Conservation (phyloP, 2,888 invertebrate genomes). For the Craniophora ligustri region DNA sequence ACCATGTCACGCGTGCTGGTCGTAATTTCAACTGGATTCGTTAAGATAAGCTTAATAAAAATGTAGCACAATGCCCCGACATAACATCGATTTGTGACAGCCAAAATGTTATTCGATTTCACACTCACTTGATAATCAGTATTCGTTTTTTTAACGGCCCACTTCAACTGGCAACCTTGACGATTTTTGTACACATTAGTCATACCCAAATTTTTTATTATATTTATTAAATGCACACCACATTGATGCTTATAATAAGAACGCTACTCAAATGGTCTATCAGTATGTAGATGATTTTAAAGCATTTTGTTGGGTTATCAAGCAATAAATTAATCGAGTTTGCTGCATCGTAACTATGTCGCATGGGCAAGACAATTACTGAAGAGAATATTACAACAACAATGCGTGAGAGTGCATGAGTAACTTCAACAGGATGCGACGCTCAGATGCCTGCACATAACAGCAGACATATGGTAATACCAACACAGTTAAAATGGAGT, state of each 20-base stretch:
- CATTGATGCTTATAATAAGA: too few species aligned
- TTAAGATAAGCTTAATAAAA: background rate
- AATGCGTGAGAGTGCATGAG: slow-evolving; percentile 18
- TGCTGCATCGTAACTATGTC: background rate
- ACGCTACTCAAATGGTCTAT: too few species aligned
- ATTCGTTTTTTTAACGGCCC: slow-evolving; percentile 59
- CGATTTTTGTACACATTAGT: slow-evolving; percentile 1
- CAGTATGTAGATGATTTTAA: too few species aligned
- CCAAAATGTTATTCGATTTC: slow-evolving; percentile 33
- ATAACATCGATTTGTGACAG: slow-evolving; percentile 12
- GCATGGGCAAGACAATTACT: background rate
- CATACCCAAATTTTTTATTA: too few species aligned
- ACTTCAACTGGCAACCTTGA: slow-evolving; percentile 58
- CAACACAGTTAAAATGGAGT: slow-evolving; percentile 11
- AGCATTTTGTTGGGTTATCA: too few species aligned
- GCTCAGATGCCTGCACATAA: slow-evolving; percentile 13
- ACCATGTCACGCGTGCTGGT: too few species aligned
- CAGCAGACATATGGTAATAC: slow-evolving; percentile 41
- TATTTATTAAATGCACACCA: too few species aligned
- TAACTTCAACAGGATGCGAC: slow-evolving; percentile 27
- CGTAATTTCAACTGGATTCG: too few species aligned
- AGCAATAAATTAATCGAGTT: too few species aligned
- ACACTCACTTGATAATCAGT: slow-evolving; percentile 44
- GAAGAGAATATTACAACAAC: slow-evolving; percentile 3
- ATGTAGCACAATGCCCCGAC: slow-evolving; percentile 42